Base-by-base conservation (phyloP, 2,113 vertebrate species). In the Oplegnathus fasciatus region DNA sequence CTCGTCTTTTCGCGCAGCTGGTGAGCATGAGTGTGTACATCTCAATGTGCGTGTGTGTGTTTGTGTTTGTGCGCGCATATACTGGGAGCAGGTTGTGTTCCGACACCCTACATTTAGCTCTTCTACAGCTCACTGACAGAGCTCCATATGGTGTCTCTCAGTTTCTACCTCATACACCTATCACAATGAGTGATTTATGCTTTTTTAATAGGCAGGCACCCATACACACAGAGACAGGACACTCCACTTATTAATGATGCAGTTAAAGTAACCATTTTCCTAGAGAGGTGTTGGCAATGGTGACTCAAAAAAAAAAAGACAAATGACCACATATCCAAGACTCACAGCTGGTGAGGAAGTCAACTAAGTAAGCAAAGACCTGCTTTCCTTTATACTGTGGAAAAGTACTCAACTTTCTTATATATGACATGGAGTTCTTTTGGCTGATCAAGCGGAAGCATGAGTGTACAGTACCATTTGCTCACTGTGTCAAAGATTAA, bases 81-180 rank as follows among this genome's bases (percentile, higher is more conserved):
- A 83, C 69, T 77, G 22, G 20, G 55, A 54, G 55, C 71, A 81
- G 66, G 55, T 48, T 85, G 77, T 72, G 40, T 83, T 86, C 55
- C 58, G 86, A 92, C 90, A 92, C 87, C 87, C 87, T 90, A 83
- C 88, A 90, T 92, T 94, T 91, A 92, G 80, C 78, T 92, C 80
- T 61, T 79, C 50, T 78, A 70, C 89, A 88, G 81, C 85, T 84
- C 80, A 50, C 58, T 90, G 89, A 76, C 55, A 34, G 24, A 78
- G 78, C 84, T 84, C 90, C 93, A 92, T 88, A 91, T 90, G 86
- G 85, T 55, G 60, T 78, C 64, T 80, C 79, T 85, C 71, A 68
- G 78, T 80, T 86, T 87, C 66, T 84, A 73, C 76, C 78, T 81
- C 79, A 79, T 66, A 55, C 83, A 73, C 72, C 46, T 75, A 72